Percentiles rank a stretch among this genome's conserved stretches.
phyloP scores from a whole-genome alignment of 2,888 invertebrate genomes.

The Cistogaster globosa region DNA sequence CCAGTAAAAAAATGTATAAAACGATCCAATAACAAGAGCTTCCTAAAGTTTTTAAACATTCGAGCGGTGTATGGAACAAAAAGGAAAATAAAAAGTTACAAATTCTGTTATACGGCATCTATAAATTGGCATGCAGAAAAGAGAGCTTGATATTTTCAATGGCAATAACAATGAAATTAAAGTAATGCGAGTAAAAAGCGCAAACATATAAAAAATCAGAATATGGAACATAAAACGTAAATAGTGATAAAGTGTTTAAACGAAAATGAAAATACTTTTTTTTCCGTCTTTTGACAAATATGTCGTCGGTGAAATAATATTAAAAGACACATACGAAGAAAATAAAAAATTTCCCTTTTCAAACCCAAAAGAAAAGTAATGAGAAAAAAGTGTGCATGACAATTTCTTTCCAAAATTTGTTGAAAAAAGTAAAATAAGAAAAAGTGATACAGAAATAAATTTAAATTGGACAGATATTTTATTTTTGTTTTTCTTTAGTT shows the following conservation, averaged over 20 bases:
- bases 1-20: conserved; percentile 38
- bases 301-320: conserved; percentile 68
- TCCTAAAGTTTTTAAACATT: conserved; percentile 32
- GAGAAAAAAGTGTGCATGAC: conserved; percentile 61
- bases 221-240: conserved; percentile 54
- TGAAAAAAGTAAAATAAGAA: conserved; percentile 31
- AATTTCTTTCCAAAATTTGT: conserved; percentile 47
- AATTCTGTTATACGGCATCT: conserved; percentile 56
- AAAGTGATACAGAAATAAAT: conserved; percentile 52
- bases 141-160: conserved; percentile 38
- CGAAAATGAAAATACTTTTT: conserved; percentile 46
- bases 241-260: conserved; percentile 54
- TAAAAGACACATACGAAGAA: conserved; percentile 46
- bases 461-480: conserved; percentile 41
- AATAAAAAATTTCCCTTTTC: conserved; percentile 64
- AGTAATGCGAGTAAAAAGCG: conserved; percentile 48
- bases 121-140: conserved; percentile 51
- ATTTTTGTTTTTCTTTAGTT: conserved; percentile 61
- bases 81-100: conserved; percentile 57
- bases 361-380: conserved; percentile 59
- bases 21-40: conserved; percentile 24
- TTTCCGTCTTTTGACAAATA: conserved; percentile 61
- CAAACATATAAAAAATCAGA: conserved; percentile 47
- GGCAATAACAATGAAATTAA: conserved; percentile 4
- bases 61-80: conserved; percentile 45